Base-by-base conservation (phyloP, 2,888 invertebrate species). In the Alcis repandata region DNA sequence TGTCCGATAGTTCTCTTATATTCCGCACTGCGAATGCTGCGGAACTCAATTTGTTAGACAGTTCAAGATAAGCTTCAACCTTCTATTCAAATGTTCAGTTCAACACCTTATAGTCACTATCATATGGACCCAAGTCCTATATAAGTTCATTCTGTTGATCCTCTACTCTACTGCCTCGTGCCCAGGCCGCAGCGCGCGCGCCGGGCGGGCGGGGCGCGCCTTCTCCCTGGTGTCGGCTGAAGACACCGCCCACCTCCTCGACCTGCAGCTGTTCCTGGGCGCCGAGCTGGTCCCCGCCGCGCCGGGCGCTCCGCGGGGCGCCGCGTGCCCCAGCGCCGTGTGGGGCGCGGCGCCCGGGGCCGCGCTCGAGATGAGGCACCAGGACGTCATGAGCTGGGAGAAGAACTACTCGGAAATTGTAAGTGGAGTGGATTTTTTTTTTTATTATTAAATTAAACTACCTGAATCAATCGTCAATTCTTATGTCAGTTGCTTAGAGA, bases 201-300 rank as follows among this genome's bases (percentile, higher is more conserved):
- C 99, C 59, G 99, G 99, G 0, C 94, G 98, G 36, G 95, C 95
- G 38, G 99, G 99, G 36, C 96, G 96, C 0, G 99, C 99, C 0
- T 98, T 96, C 87, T 99, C 98, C 0, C 95, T 99, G 41, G 95
- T 99, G 33, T 94, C 97, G 0, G 96, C 97, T 0, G 99, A 99
- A 68, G 99, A 99, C 87, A 94, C 97, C 51, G 96, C 99, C 0
- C 98, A 98, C 87, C 90, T 99, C 7, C 85, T 99, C n/a, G 99
- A 99, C 90, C 93, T 99, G 54, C 98, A 98, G 84, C 93, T 99
- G 70, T 99, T 99, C 89, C 94, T 99, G 56, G 98, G 98, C 40
- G 92, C 99, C 1, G 94, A 94, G 11, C 89, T 96, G 38, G 81
- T 90, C 15, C 79, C 88, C 0, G 85, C 93, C 7, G 9, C 27